Evolutionary conservation across 2,888 invertebrate genomes (phyloP), one percentile per base, ranked within the genome.

Genomic region (Ornithoptera alexandrae): DNA sequence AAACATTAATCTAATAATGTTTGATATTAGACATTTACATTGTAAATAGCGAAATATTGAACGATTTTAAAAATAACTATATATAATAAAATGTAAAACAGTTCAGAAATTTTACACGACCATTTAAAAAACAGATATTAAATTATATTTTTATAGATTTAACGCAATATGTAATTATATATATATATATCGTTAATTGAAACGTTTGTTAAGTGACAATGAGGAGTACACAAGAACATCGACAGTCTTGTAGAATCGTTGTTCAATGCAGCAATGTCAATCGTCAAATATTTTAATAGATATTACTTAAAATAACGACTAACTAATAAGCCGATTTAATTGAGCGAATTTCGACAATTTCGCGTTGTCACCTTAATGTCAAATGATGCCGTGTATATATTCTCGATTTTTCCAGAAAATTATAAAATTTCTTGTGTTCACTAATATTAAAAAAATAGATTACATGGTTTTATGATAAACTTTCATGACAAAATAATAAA

Each of bases 171-270:
- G 1, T 8, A 12, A 17, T 46, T 15, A 46, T 53, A n/a, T 53
- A 53, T 15, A 46, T 53, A n/a, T 53, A 53, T n/a, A n/a, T n/a
- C n/a, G n/a, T n/a, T n/a, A 53, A 53, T 53, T n/a, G 7, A 53
- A 53, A 53, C 8, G 6, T 18, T 53, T 4, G 4, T 18, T 53
- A 53, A 15, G 15, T 46, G 46, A 46, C 10, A 5, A 39, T 46
- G 15, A 3, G 5, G 30, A 46, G 46, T 46, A 46, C 46, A 10
- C 53, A 30, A 50, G 46, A 18, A 60, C 22, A 50, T 50, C 6
- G 59, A 66, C 62, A 67, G 67, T 67, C 67, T 67, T 61, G 6
- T 42, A n/a, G 36, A 62, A 66, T 42, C 66, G 17, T n/a, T 10
- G 59, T 69, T 62, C 70, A 59, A 63, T 63, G 66, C 66, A 36